These are phyloP conservation scores for Cavia aperea DNA, from an alignment of 2,113 vertebrate genomes.

Conservation along the genomic window DNA sequence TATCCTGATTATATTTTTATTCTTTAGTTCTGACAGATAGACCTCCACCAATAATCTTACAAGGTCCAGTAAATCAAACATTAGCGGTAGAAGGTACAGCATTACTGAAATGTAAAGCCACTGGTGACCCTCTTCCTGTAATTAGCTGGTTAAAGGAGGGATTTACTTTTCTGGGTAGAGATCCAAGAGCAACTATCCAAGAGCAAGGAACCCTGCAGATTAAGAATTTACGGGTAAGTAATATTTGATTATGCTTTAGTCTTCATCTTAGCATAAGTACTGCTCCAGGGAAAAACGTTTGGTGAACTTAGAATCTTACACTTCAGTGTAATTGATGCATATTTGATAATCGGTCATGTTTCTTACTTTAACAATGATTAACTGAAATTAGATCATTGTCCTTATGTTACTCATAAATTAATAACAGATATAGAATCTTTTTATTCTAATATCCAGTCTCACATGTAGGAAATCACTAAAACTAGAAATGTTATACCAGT, in stretches of 20 bases:
- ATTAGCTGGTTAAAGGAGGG: constrained; percentile 98
- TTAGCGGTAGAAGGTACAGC: constrained; percentile 90
- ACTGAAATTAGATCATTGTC: not conserved
- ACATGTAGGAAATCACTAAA: not conserved
- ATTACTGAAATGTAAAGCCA: constrained; percentile 93
- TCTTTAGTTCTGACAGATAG: constrained; percentile 92
- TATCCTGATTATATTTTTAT: constrained; percentile 30
- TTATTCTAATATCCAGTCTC: not conserved
- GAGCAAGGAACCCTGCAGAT: constrained; percentile 95
- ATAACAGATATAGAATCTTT: not conserved
- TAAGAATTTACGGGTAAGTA: constrained; percentile 86
- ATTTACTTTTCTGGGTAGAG: constrained; percentile 91
- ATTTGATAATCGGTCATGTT: not conserved
- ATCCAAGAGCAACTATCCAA: constrained; percentile 89
- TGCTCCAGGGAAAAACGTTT: not conserved
- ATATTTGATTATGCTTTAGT: accelerated
- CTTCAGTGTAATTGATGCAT: not conserved
- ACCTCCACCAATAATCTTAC: constrained; percentile 96
- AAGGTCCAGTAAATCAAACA: constrained; percentile 95
- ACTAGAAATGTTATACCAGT: not conserved
- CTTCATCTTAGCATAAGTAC: not conserved
- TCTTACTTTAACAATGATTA: not conserved
- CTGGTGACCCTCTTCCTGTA: constrained; percentile 91
- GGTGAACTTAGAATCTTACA: not conserved
- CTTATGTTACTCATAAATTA: not conserved